Conservation (phyloP, 2,888 invertebrate species). For the Pedicia rivosa region DNA sequence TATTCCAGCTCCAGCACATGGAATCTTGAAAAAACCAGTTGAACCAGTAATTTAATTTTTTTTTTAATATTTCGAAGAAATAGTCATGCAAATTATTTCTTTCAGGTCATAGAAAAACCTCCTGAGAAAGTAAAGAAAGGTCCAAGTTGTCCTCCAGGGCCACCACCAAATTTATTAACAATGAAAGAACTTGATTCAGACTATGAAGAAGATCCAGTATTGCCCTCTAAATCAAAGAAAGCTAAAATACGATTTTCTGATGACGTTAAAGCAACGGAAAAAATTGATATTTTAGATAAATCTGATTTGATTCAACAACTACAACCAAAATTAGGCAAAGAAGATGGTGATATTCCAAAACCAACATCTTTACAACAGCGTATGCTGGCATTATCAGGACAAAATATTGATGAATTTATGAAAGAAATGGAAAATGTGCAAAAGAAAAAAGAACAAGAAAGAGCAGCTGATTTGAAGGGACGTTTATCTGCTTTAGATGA, state of each 20-base stretch:
- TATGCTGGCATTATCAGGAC: slow-evolving; percentile 78
- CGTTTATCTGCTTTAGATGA: slow-evolving; percentile 12
- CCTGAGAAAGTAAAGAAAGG: slow-evolving; percentile 33
- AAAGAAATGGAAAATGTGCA: slow-evolving; percentile 82
- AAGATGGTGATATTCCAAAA: slow-evolving; percentile 27
- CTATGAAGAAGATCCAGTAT: slow-evolving; percentile 28
- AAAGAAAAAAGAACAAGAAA: slow-evolving; percentile 53
- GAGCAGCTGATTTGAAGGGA: slow-evolving; percentile 39
- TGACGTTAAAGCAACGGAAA: slow-evolving; percentile 29
- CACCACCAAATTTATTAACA: slow-evolving; percentile 56
- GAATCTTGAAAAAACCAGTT: slow-evolving; percentile 60
- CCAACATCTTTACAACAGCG: slow-evolving; percentile 69
- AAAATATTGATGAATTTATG: slow-evolving; percentile 86
- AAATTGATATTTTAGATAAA: slow-evolving; percentile 12
- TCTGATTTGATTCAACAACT: neutral
- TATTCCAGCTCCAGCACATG: slow-evolving; percentile 44
- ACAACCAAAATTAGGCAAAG: slow-evolving; percentile 4
- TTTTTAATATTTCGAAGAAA: slow-evolving; percentile 7
- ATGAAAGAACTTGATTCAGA: slow-evolving; percentile 41
- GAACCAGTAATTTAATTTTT: slow-evolving; percentile 24
- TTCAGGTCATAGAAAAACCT: slow-evolving; percentile 16
- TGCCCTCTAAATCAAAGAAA: slow-evolving; percentile 22
- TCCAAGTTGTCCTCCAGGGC: slow-evolving; percentile 77
- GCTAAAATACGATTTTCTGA: slow-evolving; percentile 47
- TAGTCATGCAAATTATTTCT: slow-evolving; percentile 11